Evolutionary conservation across 1,140 invertebrate species (phyloP).

Genomic region (Orius laevigatus): DNA sequence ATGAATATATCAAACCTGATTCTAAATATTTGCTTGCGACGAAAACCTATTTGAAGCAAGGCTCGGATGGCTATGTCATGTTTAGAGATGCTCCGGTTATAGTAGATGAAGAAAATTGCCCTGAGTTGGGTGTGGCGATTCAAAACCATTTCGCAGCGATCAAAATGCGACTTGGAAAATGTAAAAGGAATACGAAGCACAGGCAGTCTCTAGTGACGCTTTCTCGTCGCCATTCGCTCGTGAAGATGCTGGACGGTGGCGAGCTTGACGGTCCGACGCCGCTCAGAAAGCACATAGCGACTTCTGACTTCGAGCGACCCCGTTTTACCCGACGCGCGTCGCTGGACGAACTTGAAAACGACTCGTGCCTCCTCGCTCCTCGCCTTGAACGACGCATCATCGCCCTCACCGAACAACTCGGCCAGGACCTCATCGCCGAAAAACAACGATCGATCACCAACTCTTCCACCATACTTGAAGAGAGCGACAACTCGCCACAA

Average conservation of each 20-base stretch:
- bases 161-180: constrained; percentile 51
- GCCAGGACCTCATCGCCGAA: no score
- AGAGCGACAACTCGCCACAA: neutral
- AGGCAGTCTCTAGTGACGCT: constrained; percentile 65
- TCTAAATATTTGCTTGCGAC: constrained; percentile 54
- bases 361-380: constrained; percentile 55
- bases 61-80: constrained; percentile 73
- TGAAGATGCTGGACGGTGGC: constrained; percentile 51
- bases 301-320: constrained; percentile 19
- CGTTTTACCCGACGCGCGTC: constrained; percentile 49
- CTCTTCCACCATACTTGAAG: constrained; percentile 35
- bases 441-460: no score
- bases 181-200: constrained; percentile 55
- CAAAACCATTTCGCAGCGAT: constrained; percentile 82
- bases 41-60: constrained; percentile 60
- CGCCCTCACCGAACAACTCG: constrained; percentile 35
- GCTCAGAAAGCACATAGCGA: constrained; percentile 31
- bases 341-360: constrained; percentile 57
- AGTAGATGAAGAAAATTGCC: constrained; percentile 66
- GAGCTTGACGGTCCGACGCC: constrained; percentile 50
- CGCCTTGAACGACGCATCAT: constrained; percentile 58
- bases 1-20: constrained; percentile 57
- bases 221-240: constrained; percentile 54
- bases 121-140: constrained; percentile 59
- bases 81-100: constrained; percentile 52